Base-by-base conservation (phyloP, 2,113 vertebrate species). In the Pangasianodon hypophthalmus region DNA sequence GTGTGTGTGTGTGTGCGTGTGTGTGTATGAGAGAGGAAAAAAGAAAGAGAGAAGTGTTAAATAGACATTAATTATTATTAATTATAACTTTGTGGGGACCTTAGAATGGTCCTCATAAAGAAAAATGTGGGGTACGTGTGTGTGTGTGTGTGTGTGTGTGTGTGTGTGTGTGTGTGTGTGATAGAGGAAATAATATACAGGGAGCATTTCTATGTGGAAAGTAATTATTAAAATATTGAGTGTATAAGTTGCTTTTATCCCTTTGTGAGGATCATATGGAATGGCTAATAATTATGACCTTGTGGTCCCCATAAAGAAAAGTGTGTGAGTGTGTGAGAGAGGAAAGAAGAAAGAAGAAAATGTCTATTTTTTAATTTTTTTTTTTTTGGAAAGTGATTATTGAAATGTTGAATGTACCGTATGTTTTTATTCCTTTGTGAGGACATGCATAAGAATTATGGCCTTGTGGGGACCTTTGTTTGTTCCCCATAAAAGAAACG, bases 191-290 rank as follows among this genome's bases (percentile, higher is more conserved):
- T 46, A 26, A 6, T 13, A 48, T 21, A 67, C 52, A 82, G 71
- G 54, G 32, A 71, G 52, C 87, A 62, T 62, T 19, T 60, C 19
- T 60, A 24, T 24, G 4, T 24, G 24, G 19, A 24, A 24, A 60
- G 19, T 60, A 5, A 60, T 60, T 60, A 60, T 60, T 60, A 24
- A 60, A 60, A 24, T 60, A 58, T 80, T 88, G 88, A 75, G 85
- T 79, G 89, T 58, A 50, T 87, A 80, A 69, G 90, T 81, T n/a
- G n/a, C n/a, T n/a, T n/a, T n/a, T n/a, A n/a, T 24, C 1, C 58
- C 58, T 2, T 56, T 62, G 5, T 62, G 58, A 24, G 21, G 24
- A 62, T 7, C 0, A 7, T 21, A 60, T 6, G 6, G 54, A 24
- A 60, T 62, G 19, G 44, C 67, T 48, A 64, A 64, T 64, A 2